Base-by-base conservation (phyloP, 1,140 invertebrate genomes). In the Zaprionus africanus region DNA sequence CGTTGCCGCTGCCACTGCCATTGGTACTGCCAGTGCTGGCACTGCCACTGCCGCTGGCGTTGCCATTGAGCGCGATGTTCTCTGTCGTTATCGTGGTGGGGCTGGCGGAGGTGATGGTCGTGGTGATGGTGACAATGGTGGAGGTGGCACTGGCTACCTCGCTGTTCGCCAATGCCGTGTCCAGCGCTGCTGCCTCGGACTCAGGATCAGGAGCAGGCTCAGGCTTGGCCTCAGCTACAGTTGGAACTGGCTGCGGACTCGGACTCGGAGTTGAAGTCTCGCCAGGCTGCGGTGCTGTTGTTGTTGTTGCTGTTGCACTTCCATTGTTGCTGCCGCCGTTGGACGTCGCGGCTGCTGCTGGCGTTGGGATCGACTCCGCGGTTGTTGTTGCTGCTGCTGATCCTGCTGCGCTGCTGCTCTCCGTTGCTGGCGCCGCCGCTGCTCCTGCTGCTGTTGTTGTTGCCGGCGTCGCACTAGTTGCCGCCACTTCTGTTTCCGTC, bases 301-400 rank as follows among this genome's bases (percentile, higher is more conserved):
- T 34, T 26, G 73, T 22, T 70, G 56, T 17, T 53, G 60, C 36
- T 19, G 73, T n/a, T 54, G 61, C 22, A 31, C 43, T 43, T 11
- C 9, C 31, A 34, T 11, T 31, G 28, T 31, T 5, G 53, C 53
- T 22, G 64, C 61, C 56, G 81, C 60, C 60, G 70, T 85, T 79
- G 49, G 65, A 34, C 34, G 66, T 46, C 41, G 69, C 11, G 31
- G 63, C 28, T 19, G 63, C 4, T 19, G 17, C 6, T 5, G n/a
- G n/a, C 17, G 46, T 7, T 6, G 15, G 31, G 31, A 34, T 41
- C 38, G 22, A 22, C 12, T 51, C 56, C 11, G 28, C 24, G 15
- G 57, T 36, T 5, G 46, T 7, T 60, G 65, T 9, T 19, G 78
- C 5, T 15, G 56, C 17, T 17, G 70, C 13, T 61, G 66, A 22